Evolutionary conservation across 1,140 invertebrate species (phyloP).

Genomic region (Copidosoma floridanum): DNA sequence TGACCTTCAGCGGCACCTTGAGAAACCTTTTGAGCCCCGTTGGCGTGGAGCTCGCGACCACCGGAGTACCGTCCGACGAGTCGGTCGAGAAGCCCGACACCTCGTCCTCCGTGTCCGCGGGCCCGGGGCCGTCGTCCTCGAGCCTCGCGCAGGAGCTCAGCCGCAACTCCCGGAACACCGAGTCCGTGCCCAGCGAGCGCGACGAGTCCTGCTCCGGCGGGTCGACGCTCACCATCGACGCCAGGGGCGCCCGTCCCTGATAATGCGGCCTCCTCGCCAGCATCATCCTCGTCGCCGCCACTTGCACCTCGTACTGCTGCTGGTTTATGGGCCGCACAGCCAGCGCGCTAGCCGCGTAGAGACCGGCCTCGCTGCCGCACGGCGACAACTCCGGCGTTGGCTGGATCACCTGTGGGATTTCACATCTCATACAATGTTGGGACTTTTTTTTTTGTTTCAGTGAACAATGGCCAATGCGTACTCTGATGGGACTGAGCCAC

Average conservation of each 20-base stretch:
- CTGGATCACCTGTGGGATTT: constrained; percentile 66
- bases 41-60: neutral
- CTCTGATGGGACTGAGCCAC: no score
- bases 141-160: constrained; percentile 57
- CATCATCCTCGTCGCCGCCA: constrained; percentile 21
- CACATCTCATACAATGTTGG: neutral
- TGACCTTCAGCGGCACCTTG: constrained; percentile 48
- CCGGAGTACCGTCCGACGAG: constrained; percentile 64
- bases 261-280: neutral
- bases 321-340: constrained; percentile 34
- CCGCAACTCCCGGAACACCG: constrained; percentile 62
- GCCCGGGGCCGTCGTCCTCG: constrained; percentile 59
- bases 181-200: constrained; percentile 65
- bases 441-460: no score
- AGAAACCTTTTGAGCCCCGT: constrained; percentile 38
- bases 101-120: constrained; percentile 76
- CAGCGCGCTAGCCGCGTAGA: constrained; percentile 44
- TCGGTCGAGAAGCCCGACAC: constrained; percentile 78
- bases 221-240: constrained; percentile 75
- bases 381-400: constrained; percentile 79
- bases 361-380: constrained; percentile 67
- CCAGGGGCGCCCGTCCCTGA: constrained; percentile 67
- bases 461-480: neutral
- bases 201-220: constrained; percentile 64
- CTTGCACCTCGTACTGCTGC: constrained; percentile 35